A percentile compares a stretch with the other conserved stretches of the same genome.
phyloP scores from a whole-genome alignment of 1,140 invertebrate genomes.

The Drosophila tropicalis region DNA sequence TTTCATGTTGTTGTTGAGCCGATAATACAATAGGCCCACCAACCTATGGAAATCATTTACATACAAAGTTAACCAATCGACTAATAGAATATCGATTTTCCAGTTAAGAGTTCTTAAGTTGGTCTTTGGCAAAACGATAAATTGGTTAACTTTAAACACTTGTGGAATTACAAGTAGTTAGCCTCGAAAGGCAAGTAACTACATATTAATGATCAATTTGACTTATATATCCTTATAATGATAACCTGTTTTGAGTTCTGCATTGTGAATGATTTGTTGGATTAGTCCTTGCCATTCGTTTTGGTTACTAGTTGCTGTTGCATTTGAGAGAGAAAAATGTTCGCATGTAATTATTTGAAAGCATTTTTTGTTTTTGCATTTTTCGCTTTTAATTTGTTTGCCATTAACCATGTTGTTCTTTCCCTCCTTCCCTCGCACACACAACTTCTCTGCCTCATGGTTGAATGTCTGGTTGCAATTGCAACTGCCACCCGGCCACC shows the following conservation, averaged over 20 bases:
- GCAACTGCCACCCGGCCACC: constrained; percentile 25
- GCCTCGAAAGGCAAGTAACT: too few relatives aligned
- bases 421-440: background rate
- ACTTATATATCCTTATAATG: too few relatives aligned
- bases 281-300: constrained; percentile 19
- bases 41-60: constrained; percentile 49
- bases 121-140: too few relatives aligned
- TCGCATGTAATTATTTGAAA: constrained; percentile 62
- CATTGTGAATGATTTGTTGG: constrained; percentile 40
- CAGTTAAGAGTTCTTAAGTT: background rate
- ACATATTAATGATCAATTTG: too few relatives aligned
- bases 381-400: constrained; percentile 23
- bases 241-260: background rate
- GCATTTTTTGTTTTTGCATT: constrained; percentile 35
- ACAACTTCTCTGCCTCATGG: background rate
- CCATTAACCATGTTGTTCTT: constrained; percentile 19
- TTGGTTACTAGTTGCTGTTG: background rate
- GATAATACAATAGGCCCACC: constrained; percentile 45
- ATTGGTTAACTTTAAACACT: too few relatives aligned
- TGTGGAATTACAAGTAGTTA: too few relatives aligned
- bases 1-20: constrained; percentile 31
- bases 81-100: constrained; percentile 29
- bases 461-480: constrained; percentile 54
- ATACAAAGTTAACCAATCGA: constrained; percentile 35
- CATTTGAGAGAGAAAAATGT: constrained; percentile 29